phyloP scores from a whole-genome alignment of 2,113 vertebrate genomes.

The Cheilinus undulatus region DNA sequence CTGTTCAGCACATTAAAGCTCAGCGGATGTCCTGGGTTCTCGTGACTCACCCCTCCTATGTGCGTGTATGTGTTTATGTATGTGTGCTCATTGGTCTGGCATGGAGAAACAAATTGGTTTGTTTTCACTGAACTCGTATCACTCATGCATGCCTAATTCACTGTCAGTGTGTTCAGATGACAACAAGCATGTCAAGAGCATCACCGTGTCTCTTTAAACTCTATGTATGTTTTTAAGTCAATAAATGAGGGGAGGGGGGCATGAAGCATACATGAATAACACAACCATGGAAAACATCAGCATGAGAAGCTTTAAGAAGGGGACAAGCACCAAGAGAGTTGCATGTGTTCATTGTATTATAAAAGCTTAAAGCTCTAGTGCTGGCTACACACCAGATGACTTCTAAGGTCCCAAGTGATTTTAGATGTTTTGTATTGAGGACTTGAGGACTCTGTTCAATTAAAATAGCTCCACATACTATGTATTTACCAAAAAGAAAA shows the following conservation, averaged over 20 bases:
- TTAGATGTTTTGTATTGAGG: no score
- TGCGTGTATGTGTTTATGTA: constrained; percentile 38
- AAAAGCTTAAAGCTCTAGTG: no score
- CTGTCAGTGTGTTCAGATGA: constrained; percentile 10
- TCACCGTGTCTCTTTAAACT: not conserved
- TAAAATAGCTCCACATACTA: no score
- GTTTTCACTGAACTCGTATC: constrained; percentile 70
- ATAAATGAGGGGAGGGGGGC: not conserved
- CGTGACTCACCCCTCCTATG: constrained; percentile 64
- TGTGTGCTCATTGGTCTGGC: constrained; percentile 64
- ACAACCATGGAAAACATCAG: not conserved
- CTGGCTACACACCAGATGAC: no score
- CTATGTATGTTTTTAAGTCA: not conserved
- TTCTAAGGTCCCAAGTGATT: no score
- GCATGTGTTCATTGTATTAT: not conserved
- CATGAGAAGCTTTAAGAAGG: not conserved
- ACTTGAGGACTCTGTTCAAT: no score
- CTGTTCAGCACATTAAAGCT: constrained; percentile 68
- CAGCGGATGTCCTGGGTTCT: constrained; percentile 54
- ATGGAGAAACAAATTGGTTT: constrained; percentile 73
- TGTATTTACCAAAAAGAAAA: no score
- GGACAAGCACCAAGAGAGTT: not conserved
- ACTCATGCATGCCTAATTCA: constrained; percentile 53
- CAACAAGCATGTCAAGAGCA: not conserved
- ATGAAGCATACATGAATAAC: constrained; percentile 1